phyloP scores from a whole-genome alignment of 2,888 invertebrate species.

The Xestia c-nigrum region DNA sequence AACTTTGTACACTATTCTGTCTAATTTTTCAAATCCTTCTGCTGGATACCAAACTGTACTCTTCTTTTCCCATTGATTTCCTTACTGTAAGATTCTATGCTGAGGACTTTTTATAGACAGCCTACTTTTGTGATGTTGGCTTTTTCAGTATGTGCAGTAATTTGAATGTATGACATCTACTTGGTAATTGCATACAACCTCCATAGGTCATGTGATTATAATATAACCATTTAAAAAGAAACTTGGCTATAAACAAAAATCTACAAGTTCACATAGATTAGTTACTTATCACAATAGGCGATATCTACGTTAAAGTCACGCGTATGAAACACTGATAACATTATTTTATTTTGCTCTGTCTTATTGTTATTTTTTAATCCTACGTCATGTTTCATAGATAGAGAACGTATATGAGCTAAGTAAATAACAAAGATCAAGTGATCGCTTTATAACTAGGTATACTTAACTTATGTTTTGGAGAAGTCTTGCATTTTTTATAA shows the following conservation, averaged over 20 bases:
- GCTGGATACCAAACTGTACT: too few species aligned
- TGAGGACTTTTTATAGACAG: neutral
- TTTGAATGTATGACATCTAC: neutral
- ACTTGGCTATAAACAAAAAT: neutral
- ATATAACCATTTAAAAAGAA: neutral
- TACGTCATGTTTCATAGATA: slow-evolving; percentile 10
- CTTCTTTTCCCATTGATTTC: too few species aligned
- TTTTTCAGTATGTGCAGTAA: too few species aligned
- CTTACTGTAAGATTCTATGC: neutral
- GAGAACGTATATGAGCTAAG: neutral
- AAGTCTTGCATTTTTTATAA: neutral
- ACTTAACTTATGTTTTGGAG: neutral
- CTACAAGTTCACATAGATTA: slow-evolving; percentile 1
- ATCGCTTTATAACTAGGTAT: neutral
- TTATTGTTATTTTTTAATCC: slow-evolving; percentile 22
- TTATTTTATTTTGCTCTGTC: slow-evolving; percentile 7
- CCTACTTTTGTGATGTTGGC: neutral
- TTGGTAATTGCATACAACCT: neutral
- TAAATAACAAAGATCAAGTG: neutral
- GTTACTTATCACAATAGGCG: slow-evolving; percentile 7
- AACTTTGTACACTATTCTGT: neutral
- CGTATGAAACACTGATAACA: slow-evolving; percentile 21
- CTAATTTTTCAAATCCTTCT: neutral
- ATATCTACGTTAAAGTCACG: slow-evolving; percentile 20
- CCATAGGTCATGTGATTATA: neutral